Evolutionary conservation across 1,140 invertebrate genomes (phyloP), one percentile per base, ranked within the genome.

Genomic region (Triops longicaudatus): DNA sequence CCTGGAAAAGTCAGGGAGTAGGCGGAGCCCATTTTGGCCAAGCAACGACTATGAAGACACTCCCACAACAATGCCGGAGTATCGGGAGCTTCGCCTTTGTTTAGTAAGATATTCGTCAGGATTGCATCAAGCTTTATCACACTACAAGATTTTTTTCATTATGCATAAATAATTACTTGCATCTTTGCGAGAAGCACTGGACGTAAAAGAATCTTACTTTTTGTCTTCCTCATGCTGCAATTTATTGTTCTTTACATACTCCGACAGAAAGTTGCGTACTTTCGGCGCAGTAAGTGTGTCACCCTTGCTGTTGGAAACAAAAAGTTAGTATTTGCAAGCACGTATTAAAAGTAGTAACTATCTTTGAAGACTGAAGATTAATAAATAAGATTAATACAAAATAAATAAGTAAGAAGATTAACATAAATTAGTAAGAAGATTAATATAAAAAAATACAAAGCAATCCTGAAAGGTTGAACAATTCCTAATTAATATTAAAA

Each of bases 231-330:
- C 82, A 79, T 88, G 84, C 81, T 90, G 88, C n/a, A 94, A 86
- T 50, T 89, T 86, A 78, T 92, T 88, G 75, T 85, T 85, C 82
- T 89, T 91, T n/a, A 95, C 89, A 83, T 96, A 95, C 72, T 92
- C 88, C 17, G 89, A 90, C 28, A 96, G 86, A 80, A 87, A 84
- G 80, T 89, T 88, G 81, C 92, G 88, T 72, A 94, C 87, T 76
- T 93, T 89, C 9, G 84, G 81, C 26, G 87, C 84, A 9, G 89
- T 87, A 74, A 96, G 83, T 28, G 88, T 86, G 78, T 90, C 88
- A 63, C 92, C 92, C 83, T 94, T 93, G 81, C 92, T 94, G 82
- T 80, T 88, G 86, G 82, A 85, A 79, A 84, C 80, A 81, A 50
- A 72, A 74, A 72, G 63, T 81, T 7, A 37, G 31, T 37, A 37